phyloP scores from a whole-genome alignment of 2,888 invertebrate species.

The Drosophila percnosoma region DNA sequence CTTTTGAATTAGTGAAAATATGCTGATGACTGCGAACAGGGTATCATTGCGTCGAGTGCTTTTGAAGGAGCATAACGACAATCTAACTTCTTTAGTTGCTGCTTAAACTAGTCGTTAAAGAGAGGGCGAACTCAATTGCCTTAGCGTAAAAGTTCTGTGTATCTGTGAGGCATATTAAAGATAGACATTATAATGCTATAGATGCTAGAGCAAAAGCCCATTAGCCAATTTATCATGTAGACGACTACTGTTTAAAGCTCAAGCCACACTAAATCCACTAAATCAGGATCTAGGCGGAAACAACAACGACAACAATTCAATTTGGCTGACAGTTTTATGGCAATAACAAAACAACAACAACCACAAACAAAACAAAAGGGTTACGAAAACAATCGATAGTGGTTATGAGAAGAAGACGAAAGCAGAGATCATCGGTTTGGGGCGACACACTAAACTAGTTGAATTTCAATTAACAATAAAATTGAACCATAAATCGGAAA shows the following conservation, averaged over 20 bases:
- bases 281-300: conserved; percentile 67
- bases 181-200: neutral
- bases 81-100: conserved; percentile 6
- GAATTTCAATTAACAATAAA: conserved; percentile 82
- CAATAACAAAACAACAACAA: conserved; percentile 40
- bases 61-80: neutral
- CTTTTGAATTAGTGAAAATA: neutral
- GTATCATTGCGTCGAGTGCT: neutral
- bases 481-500: conserved; percentile 78
- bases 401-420: neutral
- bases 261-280: conserved; percentile 61
- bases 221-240: conserved; percentile 51
- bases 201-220: conserved; percentile 37
- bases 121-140: conserved; percentile 52
- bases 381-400: conserved; percentile 15
- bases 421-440: conserved; percentile 2
- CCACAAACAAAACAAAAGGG: conserved; percentile 11
- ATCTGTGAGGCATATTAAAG: conserved; percentile 8
- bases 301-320: conserved; percentile 56
- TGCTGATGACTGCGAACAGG: neutral
- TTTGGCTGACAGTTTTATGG: conserved; percentile 73
- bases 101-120: conserved; percentile 35
- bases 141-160: conserved; percentile 28
- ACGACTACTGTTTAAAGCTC: conserved; percentile 59
- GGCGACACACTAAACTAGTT: conserved; percentile 77